phyloP scores from a whole-genome alignment of 2,113 vertebrate species.

The Dissostichus mawsoni region DNA sequence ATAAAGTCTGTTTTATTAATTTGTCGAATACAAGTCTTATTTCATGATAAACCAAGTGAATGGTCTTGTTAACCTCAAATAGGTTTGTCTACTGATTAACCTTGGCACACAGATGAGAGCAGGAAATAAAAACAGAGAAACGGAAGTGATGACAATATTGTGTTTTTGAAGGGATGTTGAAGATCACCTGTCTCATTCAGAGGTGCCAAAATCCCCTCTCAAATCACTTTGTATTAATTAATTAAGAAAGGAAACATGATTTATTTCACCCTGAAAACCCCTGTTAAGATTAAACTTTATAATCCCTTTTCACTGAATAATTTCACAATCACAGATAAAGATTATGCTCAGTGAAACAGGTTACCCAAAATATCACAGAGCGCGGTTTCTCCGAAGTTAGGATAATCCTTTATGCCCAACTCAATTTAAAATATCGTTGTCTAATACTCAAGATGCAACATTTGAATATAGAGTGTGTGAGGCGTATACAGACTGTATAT shows the following conservation, averaged over 20 bases:
- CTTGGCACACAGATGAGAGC: slow-evolving; percentile 26
- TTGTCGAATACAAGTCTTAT: slow-evolving; percentile 40
- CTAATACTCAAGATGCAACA: slow-evolving; percentile 43
- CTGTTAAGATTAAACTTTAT: slow-evolving; percentile 70
- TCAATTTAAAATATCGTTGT: slow-evolving; percentile 57
- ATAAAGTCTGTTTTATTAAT: slow-evolving; percentile 30
- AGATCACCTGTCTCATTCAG: slow-evolving; percentile 42
- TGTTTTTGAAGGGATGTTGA: slow-evolving; percentile 29
- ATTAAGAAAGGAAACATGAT: slow-evolving; percentile 46
- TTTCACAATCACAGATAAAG: slow-evolving; percentile 66
- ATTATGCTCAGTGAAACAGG: slow-evolving; percentile 62
- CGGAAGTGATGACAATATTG: slow-evolving; percentile 9
- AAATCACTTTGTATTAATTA: slow-evolving; percentile 63
- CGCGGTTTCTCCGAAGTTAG: slow-evolving; percentile 19
- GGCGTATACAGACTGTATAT: slow-evolving; percentile 21
- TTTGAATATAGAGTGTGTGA: slow-evolving; percentile 38
- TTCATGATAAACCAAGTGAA: slow-evolving; percentile 43
- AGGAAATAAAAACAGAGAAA: slow-evolving; percentile 46
- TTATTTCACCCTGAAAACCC: slow-evolving; percentile 64
- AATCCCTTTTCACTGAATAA: slow-evolving; percentile 72
- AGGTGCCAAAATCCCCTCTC: slow-evolving; percentile 50
- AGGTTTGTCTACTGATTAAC: slow-evolving; percentile 54
- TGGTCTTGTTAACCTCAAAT: slow-evolving; percentile 25
- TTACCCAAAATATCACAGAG: slow-evolving; percentile 51
- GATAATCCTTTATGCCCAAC: slow-evolving; percentile 64